Conservation (phyloP, 2,113 vertebrate genomes). For the Gallinago undulata region DNA sequence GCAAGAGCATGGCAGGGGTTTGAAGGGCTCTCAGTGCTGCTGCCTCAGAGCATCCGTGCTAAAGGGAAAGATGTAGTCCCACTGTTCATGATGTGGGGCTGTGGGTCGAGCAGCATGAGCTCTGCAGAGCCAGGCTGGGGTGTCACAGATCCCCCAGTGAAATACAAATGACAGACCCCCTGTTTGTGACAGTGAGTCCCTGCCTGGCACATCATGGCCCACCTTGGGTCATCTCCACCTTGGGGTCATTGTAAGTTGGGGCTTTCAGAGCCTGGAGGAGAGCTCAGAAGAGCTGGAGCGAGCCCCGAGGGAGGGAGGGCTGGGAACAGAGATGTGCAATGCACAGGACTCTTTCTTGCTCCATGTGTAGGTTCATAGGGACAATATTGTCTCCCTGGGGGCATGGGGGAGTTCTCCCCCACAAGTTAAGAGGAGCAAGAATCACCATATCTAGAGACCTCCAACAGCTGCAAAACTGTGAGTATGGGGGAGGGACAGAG, state of each 20-base stretch:
- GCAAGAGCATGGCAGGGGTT: background rate
- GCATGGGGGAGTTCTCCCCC: background rate
- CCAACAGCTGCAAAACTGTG: background rate
- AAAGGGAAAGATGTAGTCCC: background rate
- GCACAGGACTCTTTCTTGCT: background rate
- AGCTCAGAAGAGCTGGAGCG: background rate
- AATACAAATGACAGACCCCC: no score
- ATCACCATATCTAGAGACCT: no score
- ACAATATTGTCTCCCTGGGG: background rate
- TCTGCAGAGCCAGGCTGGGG: background rate
- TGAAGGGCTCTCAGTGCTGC: background rate
- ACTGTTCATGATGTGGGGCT: fast-evolving
- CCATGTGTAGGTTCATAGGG: background rate
- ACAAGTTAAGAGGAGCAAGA: background rate
- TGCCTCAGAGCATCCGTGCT: background rate
- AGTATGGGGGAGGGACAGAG: background rate
- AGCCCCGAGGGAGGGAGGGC: background rate
- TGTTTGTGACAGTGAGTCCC: background rate
- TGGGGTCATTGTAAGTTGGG: fast-evolving
- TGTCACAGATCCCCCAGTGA: background rate
- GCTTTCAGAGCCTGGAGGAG: background rate
- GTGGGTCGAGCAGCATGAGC: background rate
- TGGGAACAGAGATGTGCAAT: background rate
- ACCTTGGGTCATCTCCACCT: background rate
- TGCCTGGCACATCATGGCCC: background rate